Percentiles rank a stretch among this genome's conserved stretches.
Evolutionary conservation across 2,797 vertebrate species (phyloP).

Genomic region (Thripadectes ignobilis): DNA sequence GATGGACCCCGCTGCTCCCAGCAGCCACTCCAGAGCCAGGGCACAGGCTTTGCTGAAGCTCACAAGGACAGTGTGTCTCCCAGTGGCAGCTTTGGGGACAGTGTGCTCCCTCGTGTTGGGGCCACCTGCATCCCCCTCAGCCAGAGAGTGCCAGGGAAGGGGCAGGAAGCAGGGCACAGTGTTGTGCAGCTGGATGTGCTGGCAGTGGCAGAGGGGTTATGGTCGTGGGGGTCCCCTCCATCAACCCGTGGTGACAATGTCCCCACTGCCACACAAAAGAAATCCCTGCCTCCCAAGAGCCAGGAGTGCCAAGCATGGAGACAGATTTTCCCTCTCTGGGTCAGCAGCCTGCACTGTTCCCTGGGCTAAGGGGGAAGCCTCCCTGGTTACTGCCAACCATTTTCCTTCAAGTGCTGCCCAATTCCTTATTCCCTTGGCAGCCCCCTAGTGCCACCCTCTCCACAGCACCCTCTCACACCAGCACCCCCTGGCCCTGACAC

Average conservation of each 20-base stretch:
- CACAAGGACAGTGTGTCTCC: neutral
- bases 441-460: neutral
- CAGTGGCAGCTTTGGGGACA: neutral
- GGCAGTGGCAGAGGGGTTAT: neutral
- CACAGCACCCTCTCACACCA: neutral
- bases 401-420: neutral
- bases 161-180: neutral
- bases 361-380: neutral
- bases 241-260: accelerated
- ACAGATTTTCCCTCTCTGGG: neutral
- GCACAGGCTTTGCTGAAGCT: accelerated
- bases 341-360: neutral
- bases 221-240: accelerated
- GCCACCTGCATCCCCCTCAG: neutral
- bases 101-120: accelerated
- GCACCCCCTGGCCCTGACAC: neutral
- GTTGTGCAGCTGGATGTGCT: accelerated
- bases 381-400: neutral
- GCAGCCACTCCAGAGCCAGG: accelerated
- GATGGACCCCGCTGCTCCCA: neutral
- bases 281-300: neutral
- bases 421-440: neutral
- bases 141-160: neutral
- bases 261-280: neutral
- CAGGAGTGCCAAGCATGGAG: accelerated